phyloP scores from a whole-genome alignment of 2,888 invertebrate genomes.

The Aplocera efformata region DNA sequence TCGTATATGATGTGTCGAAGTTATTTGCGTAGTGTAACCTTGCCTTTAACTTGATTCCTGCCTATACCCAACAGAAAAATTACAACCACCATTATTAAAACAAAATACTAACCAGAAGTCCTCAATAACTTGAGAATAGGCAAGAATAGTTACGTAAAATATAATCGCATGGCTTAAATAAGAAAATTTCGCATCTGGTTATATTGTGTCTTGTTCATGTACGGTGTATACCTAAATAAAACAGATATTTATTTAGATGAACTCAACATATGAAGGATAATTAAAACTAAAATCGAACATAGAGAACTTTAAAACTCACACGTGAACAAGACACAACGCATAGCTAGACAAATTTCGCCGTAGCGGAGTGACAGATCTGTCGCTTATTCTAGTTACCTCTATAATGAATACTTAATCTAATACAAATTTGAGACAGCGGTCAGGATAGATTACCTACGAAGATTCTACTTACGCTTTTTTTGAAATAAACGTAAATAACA shows the following conservation, averaged over 20 bases:
- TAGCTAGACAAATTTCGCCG: constrained; percentile 60
- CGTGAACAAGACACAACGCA: constrained; percentile 56
- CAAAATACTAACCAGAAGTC: constrained; percentile 3
- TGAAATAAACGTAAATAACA: constrained; percentile 6
- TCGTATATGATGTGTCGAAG: background rate
- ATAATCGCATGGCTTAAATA: constrained; percentile 44
- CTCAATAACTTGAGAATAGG: constrained; percentile 24
- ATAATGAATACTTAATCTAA: constrained; percentile 56
- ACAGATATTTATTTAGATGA: no score
- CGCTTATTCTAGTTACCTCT: constrained; percentile 70
- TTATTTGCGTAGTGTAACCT: constrained; percentile 10
- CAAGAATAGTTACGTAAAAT: constrained; percentile 27
- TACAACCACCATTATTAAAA: constrained; percentile 2
- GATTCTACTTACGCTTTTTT: constrained; percentile 6
- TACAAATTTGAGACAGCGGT: constrained; percentile 28
- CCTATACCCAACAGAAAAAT: constrained; percentile 18
- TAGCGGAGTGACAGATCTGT: constrained; percentile 71
- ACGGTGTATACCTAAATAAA: constrained; percentile 1
- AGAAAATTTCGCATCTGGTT: constrained; percentile 39
- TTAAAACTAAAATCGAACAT: no score
- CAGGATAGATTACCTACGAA: constrained; percentile 18
- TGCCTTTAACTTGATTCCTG: constrained; percentile 13
- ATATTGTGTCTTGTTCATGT: constrained; percentile 32
- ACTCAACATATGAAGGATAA: no score
- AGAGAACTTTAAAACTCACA: constrained; percentile 18